Evolutionary conservation across 2,797 vertebrate species (phyloP).

Genomic region (Melanotaenia maccullochi): DNA sequence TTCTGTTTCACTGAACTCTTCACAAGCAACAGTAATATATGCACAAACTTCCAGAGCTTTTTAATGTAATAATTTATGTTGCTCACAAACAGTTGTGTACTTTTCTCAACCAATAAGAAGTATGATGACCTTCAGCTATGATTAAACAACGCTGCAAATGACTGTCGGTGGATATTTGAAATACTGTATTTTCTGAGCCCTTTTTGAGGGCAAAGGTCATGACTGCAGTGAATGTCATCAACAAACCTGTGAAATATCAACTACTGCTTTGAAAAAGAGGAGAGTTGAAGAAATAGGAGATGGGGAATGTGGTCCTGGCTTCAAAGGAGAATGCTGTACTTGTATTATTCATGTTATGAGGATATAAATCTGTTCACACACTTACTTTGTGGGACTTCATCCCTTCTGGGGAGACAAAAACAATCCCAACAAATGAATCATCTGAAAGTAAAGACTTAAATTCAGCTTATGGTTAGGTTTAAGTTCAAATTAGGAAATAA

Average conservation of each 20-base stretch:
- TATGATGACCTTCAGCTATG: not conserved
- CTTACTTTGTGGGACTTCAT: not conserved
- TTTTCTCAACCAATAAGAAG: not conserved
- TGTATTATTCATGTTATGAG: conserved; percentile 1
- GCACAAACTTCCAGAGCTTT: not conserved
- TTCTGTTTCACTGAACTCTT: not conserved
- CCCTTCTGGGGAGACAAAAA: not conserved
- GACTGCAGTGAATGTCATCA: not conserved
- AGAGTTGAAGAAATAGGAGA: not conserved
- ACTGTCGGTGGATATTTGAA: not conserved
- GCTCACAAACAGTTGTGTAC: not conserved
- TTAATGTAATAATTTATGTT: not conserved
- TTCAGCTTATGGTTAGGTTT: not conserved
- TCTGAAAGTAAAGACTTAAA: not conserved
- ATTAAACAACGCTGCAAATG: conserved; percentile 3
- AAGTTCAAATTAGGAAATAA: not conserved
- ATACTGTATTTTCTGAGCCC: not conserved
- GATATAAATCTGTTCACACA: conserved; percentile 22
- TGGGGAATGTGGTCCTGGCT: conserved; percentile 8
- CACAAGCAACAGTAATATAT: not conserved
- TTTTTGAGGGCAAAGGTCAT: conserved; percentile 8
- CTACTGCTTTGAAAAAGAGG: not conserved
- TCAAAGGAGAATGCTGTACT: conserved; percentile 5
- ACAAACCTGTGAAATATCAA: conserved; percentile 1
- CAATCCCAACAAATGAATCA: not conserved